Percentiles rank a stretch among this genome's conserved stretches.
phyloP scores from a whole-genome alignment of 2,888 invertebrate genomes.

The Nephrotoma flavescens region DNA sequence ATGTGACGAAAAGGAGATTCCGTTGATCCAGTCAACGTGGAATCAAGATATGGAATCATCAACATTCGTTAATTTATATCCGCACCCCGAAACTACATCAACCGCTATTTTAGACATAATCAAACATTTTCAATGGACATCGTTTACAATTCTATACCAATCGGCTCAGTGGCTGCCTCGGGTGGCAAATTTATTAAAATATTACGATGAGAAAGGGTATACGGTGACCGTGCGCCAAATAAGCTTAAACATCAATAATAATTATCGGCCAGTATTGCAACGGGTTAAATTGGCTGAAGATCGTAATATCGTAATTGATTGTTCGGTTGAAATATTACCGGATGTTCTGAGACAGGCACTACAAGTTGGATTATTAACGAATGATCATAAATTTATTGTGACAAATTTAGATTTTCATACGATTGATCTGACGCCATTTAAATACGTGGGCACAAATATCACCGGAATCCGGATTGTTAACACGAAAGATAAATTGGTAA shows the following conservation, averaged over 20 bases:
- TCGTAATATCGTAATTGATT: slow-evolving; percentile 59
- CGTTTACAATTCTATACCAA: slow-evolving; percentile 79
- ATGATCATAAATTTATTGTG: slow-evolving; percentile 61
- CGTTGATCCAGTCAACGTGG: slow-evolving; percentile 67
- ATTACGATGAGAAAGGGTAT: slow-evolving; percentile 42
- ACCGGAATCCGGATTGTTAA: slow-evolving; percentile 55
- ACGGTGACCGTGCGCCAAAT: slow-evolving; percentile 47
- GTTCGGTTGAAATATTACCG: slow-evolving; percentile 42
- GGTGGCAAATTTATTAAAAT: slow-evolving; percentile 54
- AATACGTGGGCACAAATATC: slow-evolving; percentile 68
- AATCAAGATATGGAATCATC: slow-evolving; percentile 33
- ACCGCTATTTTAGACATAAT: slow-evolving; percentile 55
- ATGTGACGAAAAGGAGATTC: slow-evolving; percentile 70
- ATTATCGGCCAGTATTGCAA: slow-evolving; percentile 51
- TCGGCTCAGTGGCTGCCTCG: slow-evolving; percentile 44
- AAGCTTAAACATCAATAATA: slow-evolving; percentile 48
- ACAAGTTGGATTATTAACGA: slow-evolving; percentile 74
- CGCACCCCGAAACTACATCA: slow-evolving; percentile 44
- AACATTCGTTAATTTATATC: slow-evolving; percentile 53
- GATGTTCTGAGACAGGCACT: slow-evolving; percentile 49
- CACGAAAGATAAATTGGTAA: slow-evolving; percentile 32
- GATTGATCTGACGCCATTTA: slow-evolving; percentile 60
- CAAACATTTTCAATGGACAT: slow-evolving; percentile 59
- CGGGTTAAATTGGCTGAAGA: slow-evolving; percentile 53
- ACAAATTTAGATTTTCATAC: slow-evolving; percentile 72